Evolutionary conservation across 1,140 invertebrate species (phyloP).

Genomic region (Drosophila sucinea): DNA sequence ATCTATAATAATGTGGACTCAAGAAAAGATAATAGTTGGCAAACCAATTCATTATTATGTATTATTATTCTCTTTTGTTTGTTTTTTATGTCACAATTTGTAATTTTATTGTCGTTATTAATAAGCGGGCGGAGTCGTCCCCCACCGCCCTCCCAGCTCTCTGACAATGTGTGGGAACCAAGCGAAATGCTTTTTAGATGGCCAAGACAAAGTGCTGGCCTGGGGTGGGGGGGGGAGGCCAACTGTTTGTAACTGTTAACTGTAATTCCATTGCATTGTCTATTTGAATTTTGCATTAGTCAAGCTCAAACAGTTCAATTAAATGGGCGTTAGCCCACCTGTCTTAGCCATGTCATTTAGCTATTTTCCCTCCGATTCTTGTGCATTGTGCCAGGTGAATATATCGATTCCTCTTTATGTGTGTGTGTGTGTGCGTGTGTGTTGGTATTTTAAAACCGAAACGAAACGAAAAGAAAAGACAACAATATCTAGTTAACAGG

Average conservation of each 20-base stretch:
- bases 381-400: constrained; percentile 28
- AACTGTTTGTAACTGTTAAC: neutral
- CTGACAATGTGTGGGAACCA: constrained; percentile 54
- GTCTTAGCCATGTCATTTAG: constrained; percentile 41
- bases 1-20: too few relatives aligned
- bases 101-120: constrained; percentile 51
- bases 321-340: constrained; percentile 37
- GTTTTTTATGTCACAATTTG: constrained; percentile 27
- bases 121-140: constrained; percentile 20
- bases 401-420: constrained; percentile 33
- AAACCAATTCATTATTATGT: neutral
- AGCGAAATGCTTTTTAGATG: constrained; percentile 25
- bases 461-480: neutral
- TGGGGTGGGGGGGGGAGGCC: too few relatives aligned
- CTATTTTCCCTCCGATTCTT: constrained; percentile 23
- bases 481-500: constrained; percentile 9
- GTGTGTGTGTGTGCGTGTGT: neutral
- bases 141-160: neutral
- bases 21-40: too few relatives aligned
- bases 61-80: constrained; percentile 16
- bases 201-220: neutral
- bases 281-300: constrained; percentile 57
- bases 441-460: neutral
- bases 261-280: constrained; percentile 15
- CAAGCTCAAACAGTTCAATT: constrained; percentile 38